Evolutionary conservation across 2,113 vertebrate species (phyloP), one percentile per base, ranked within the genome.

Genomic region (Kryptolebias marmoratus): DNA sequence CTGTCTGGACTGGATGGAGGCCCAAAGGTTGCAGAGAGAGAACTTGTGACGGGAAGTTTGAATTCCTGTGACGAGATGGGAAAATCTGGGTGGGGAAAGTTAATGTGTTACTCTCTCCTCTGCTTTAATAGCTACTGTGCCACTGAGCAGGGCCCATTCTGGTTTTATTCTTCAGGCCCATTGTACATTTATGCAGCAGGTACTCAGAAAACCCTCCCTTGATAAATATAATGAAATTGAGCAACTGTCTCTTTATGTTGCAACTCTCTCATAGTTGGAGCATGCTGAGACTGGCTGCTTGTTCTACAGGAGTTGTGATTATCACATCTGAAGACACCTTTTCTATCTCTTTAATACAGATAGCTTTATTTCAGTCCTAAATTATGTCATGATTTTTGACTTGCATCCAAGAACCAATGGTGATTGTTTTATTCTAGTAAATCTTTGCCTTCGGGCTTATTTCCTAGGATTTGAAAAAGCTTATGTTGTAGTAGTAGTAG

Each of bases 211-310:
- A 88, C 56, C 68, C 74, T 81, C 67, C 75, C 56, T 83, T 73
- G 63, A 60, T 81, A 77, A 87, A 84, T 84, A 71, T 63, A 73
- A 58, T 68, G 22, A 50, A 72, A 87, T 92, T 91, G 87, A 88
- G 90, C 87, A 93, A 93, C 77, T 44, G 16, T 68, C 56, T 88
- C 49, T 58, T 58, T 55, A 45, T 90, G 88, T 93, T 85, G 90
- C 86, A 93, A 92, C 74, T 22, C 27, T 79, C 62, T 87, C 75
- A 76, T 74, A 74, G 60, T 75, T 57, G 3, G 65, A 88, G 78
- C 92, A 66, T 88, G 91, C 89, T 77, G 75, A 64, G 89, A 90
- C 92, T 90, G 83, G 91, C 72, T 89, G 73, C 50, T 57, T 36
- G 14, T 70, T 71, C 72, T 70, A 79, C 36, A 31, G 18, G 32